Base-by-base conservation (phyloP, 35 echinoderm and acorn worm species). In the Apostichopus californicus region DNA sequence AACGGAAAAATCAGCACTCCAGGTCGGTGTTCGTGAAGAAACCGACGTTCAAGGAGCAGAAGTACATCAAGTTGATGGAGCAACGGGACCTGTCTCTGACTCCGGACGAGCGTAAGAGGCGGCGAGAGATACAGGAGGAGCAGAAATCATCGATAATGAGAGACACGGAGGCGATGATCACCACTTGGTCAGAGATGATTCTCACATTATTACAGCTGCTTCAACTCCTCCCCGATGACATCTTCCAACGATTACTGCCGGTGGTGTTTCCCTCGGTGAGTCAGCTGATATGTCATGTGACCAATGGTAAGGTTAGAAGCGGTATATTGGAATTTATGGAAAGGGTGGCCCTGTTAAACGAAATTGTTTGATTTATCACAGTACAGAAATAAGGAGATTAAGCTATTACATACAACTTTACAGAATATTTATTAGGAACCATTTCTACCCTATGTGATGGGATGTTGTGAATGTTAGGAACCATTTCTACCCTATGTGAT, bases 301-400 rank as follows among this genome's bases (percentile, higher is more conserved):
- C 88, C 22, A 92, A 95, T 15, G 88, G 90, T 70, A 93, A 88
- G 60, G 95, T 99, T 9, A 53, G 95, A 8, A 88, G 94, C 53
- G 93, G 84, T 13, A 94, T 99, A 57, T 86, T 96, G 92, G 97
- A 99, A 70, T 99, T 96, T 24, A 96, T 99, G 97, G 97, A 99
- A 78, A 80, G 97, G 89, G 95, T 99, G 22, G 97, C 97, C 53
- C 79, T 92, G 21, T 77, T 96, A 11, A 92, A 96, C 85, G 83
- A 91, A 28, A 96, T 99, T 79, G 88, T 93, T 23, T 94, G 87
- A 90, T 15, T 73, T n/a, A 18, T n/a, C 2, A 61, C 58, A 0
- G 58, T 61, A 12, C 12, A 61, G 58, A 8, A 61, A 61, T 9
- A 61, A 61, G 12, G 58, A 61, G 58, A 61, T 12, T 8, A 12